Base-by-base conservation (phyloP, 2,113 vertebrate species). In the Rhizomys pruinosus region DNA sequence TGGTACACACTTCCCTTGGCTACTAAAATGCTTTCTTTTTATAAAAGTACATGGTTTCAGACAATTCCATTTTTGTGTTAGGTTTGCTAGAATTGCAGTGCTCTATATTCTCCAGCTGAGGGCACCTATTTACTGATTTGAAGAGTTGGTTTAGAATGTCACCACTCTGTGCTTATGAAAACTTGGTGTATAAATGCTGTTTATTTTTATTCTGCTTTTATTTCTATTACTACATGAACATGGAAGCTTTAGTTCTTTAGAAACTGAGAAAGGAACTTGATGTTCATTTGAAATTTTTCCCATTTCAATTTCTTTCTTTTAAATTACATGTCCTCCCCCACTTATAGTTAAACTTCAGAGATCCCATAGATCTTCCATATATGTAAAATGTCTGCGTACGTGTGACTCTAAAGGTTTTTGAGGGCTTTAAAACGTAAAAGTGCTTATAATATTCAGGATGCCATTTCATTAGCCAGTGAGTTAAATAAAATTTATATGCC, bases 61-160 rank as follows among this genome's bases (percentile, higher is more conserved):
- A 1, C 15, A 13, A 52, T 86, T 89, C 7, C 3, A 39, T 69
- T 74, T 69, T 74, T 55, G 61, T 29, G n/a, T 89, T 93, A 69
- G 22, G 11, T 87, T 90, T 94, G 10, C 44, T 95, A 7, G 11
- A 80, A 76, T 88, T 98, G 98, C 92, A 98, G 3, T 98, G 42
- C 94, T 92, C 90, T 3, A 0, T 71, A 89, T 78, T 95, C 34
- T 97, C 98, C 98, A 96, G 98, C 93, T 97, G 98, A 98, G 97
- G 98, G 98, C 98, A 97, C 97, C 91, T 97, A 74, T 77, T 98
- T 89, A 97, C 97, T 92, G 4, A 93, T 96, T 90, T 76, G 81
- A 84, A 92, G 6, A 52, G 90, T 92, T 78, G 39, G 11, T 32
- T 94, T 92, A 61, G 27, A 72, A 57, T 84, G 57, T 61, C 27